These are phyloP conservation scores for Halotydeus destructor DNA, from an alignment of 1,140 invertebrate species.

Conservation along the genomic window DNA sequence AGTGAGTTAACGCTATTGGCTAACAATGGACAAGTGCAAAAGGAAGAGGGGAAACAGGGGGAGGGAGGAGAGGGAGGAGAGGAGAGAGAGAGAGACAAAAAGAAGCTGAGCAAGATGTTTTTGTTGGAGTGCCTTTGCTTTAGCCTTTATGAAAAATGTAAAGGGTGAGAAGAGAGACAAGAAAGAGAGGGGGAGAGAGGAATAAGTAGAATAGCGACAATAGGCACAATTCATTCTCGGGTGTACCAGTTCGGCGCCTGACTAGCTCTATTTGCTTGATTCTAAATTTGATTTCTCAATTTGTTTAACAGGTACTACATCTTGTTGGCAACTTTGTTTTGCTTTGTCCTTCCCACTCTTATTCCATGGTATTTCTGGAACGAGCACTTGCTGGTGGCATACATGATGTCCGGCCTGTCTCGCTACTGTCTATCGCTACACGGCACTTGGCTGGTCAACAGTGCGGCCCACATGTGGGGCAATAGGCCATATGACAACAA, in stretches of 20 bases:
- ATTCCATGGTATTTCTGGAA: constrained; percentile 61
- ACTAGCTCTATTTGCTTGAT: neutral
- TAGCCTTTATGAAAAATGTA: too few relatives aligned
- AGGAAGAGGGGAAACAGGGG: too few relatives aligned
- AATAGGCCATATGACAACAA: constrained; percentile 62
- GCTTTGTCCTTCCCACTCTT: constrained; percentile 62
- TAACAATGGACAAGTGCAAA: too few relatives aligned
- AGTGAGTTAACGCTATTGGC: constrained; percentile 6
- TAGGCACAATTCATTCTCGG: too few relatives aligned
- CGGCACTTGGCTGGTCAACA: constrained; percentile 84
- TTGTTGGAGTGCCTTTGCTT: too few relatives aligned
- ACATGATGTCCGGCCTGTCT: constrained; percentile 55
- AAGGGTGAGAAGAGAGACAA: too few relatives aligned
- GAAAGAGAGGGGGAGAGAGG: too few relatives aligned
- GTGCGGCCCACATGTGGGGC: constrained; percentile 78
- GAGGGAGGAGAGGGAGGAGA: too few relatives aligned
- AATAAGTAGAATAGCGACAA: too few relatives aligned
- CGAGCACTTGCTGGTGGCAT: constrained; percentile 52
- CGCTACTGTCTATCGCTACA: constrained; percentile 68
- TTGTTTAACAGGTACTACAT: constrained; percentile 3
- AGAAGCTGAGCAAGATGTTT: too few relatives aligned
- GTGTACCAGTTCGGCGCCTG: too few relatives aligned
- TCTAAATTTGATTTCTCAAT: neutral
- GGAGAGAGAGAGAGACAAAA: too few relatives aligned
- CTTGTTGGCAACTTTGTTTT: constrained; percentile 24